A percentile compares a stretch with the other conserved stretches of the same genome.
These are phyloP conservation scores for Galaxias olidus DNA, from an alignment of 2,797 vertebrate genomes.

Conservation along the genomic window DNA sequence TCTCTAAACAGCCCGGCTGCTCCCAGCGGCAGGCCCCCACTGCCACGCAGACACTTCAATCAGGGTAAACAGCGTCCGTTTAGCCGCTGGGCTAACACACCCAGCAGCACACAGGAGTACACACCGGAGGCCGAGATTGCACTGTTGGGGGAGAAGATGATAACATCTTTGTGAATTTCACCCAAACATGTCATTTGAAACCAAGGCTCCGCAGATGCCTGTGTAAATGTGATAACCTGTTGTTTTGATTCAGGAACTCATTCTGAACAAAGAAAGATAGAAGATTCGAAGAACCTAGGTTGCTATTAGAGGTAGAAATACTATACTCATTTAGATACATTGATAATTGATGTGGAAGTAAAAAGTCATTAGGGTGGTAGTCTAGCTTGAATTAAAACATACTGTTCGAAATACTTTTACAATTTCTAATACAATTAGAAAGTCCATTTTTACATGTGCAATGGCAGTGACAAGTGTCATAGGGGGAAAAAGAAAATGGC, in stretches of 20 bases:
- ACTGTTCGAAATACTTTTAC: slow-evolving; percentile 58
- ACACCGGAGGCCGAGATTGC: slow-evolving; percentile 65
- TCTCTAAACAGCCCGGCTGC: slow-evolving; percentile 60
- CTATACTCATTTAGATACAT: background rate
- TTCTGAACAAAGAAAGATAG: slow-evolving; percentile 11
- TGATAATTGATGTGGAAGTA: slow-evolving; percentile 25
- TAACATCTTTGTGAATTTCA: slow-evolving; percentile 77
- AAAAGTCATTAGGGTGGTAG: slow-evolving; percentile 40
- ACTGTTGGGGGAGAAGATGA: slow-evolving; percentile 70
- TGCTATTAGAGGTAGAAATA: slow-evolving; percentile 12
- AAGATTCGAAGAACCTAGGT: background rate
- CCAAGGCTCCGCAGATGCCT: slow-evolving; percentile 56
- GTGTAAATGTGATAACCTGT: slow-evolving; percentile 66
- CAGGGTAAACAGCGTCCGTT: slow-evolving; percentile 73
- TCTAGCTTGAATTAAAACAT: slow-evolving; percentile 42
- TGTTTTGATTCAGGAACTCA: slow-evolving; percentile 49
- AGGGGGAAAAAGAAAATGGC: slow-evolving; percentile 58
- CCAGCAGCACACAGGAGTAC: slow-evolving; percentile 46
- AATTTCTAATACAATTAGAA: slow-evolving; percentile 65
- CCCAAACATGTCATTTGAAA: slow-evolving; percentile 77
- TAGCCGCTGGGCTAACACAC: slow-evolving; percentile 66
- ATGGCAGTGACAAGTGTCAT: slow-evolving; percentile 57
- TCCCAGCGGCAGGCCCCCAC: slow-evolving; percentile 49
- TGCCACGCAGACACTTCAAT: slow-evolving; percentile 72
- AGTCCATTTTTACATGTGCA: slow-evolving; percentile 62